Evolutionary conservation across 2,888 invertebrate species (phyloP).

Genomic region (Eristalis pertinax): DNA sequence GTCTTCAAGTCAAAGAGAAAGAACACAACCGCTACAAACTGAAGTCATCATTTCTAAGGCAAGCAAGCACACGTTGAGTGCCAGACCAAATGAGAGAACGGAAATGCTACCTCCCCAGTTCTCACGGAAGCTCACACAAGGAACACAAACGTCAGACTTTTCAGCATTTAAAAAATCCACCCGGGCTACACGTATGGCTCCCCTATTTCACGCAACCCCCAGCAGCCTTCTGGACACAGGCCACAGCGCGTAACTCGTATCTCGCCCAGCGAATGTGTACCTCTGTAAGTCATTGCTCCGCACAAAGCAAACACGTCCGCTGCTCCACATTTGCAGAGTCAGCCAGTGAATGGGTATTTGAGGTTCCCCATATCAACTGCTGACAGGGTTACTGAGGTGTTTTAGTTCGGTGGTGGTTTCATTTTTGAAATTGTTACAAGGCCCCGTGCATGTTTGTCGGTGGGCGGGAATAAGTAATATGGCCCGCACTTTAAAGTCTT

Average conservation of each 20-base stretch:
- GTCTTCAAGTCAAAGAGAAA: too few relatives aligned
- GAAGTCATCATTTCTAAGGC: too few relatives aligned
- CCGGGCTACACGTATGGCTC: neutral
- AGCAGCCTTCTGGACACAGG: neutral
- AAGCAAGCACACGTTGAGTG: too few relatives aligned
- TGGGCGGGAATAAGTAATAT: neutral
- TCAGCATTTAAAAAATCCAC: neutral
- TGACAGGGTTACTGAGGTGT: neutral
- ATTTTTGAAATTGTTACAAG: slow-evolving; percentile 7
- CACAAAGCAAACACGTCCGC: neutral
- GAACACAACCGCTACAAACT: too few relatives aligned
- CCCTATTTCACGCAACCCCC: neutral
- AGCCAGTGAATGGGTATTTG: neutral
- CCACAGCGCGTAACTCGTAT: neutral
- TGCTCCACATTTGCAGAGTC: neutral
- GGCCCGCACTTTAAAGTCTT: neutral
- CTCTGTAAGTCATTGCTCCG: neutral
- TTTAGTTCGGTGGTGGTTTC: neutral
- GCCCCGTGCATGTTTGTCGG: neutral
- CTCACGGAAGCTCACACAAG: neutral
- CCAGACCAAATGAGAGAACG: too few relatives aligned
- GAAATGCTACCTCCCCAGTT: neutral
- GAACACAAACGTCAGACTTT: neutral
- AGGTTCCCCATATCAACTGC: neutral
- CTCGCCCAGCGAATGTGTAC: too few relatives aligned